A percentile compares a stretch with the other conserved stretches of the same genome.
Evolutionary conservation across 1,140 invertebrate genomes (phyloP).

Genomic region (Pogonognathellus flavescens): DNA sequence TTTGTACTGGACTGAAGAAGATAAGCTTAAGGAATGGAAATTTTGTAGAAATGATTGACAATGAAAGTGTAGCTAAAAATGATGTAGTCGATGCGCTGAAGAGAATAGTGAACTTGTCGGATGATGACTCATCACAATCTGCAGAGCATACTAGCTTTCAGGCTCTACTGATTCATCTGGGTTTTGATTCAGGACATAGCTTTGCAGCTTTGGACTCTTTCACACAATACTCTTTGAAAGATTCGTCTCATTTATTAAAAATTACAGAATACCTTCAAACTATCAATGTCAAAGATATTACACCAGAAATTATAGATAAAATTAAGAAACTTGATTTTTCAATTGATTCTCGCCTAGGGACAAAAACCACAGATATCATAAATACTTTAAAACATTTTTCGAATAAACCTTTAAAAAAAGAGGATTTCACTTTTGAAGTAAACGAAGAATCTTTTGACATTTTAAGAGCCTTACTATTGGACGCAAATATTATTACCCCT

Average conservation of each 20-base stretch:
- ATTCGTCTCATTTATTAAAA: background rate
- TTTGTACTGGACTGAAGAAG: background rate
- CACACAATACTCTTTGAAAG: no score
- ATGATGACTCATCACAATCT: background rate
- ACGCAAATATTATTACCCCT: background rate
- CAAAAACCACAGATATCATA: background rate
- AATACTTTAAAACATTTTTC: background rate
- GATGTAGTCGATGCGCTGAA: background rate
- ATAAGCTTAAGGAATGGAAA: background rate
- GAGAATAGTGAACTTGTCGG: background rate
- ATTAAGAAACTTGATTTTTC: background rate
- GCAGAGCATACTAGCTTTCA: background rate
- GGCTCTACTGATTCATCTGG: background rate
- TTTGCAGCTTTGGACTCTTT: background rate
- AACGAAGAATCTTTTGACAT: background rate
- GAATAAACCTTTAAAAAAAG: background rate
- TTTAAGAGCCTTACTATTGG: background rate
- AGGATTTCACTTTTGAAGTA: no score
- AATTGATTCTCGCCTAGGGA: background rate
- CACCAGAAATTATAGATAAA: background rate
- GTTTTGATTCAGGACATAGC: background rate
- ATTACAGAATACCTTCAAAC: background rate
- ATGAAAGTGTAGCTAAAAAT: no score
- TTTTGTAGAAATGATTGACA: no score
- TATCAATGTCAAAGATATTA: background rate